Base-by-base conservation (phyloP, 1,140 invertebrate genomes). In the Drosophila ercepeae region DNA sequence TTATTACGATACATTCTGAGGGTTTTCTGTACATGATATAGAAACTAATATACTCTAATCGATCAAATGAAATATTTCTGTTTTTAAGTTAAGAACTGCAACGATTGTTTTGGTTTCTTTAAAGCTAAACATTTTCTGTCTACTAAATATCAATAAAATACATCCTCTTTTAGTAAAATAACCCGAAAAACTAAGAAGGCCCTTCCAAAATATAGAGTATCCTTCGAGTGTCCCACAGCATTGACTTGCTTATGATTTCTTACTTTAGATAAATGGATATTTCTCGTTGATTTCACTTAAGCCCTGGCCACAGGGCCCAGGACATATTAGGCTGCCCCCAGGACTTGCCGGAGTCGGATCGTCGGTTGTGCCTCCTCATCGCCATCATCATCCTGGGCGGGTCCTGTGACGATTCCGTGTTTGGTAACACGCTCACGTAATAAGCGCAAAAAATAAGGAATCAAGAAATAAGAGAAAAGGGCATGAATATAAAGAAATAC, bases 271-370 rank as follows among this genome's bases (percentile, higher is more conserved):
- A 67, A 67, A 67, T 60, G 60, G 45, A 65, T 60, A 68, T 69
- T 86, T 71, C 76, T 68, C 46, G 82, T 77, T 86, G 81, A 86
- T 86, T 78, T 86, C 82, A 86, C 82, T 86, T 86, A 78, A 78
- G 74, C 45, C 11, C 48, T 67, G 73, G 58, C 59, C 64, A 48
- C 83, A 72, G 49, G 45, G 45, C 71, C 81, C 77, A 45, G 60
- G 77, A 88, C 82, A 81, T 75, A 82, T 88, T 88, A 86, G 81
- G 53, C 59, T 21, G 48, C 13, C 53, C 57, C 42, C 18, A 49
- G 50, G 48, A 63, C 54, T 46, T 42, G 45, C 36, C 6, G 36
- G 36, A 39, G 14, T 41, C 70, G 75, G 59, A 57, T 25, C 36
- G 16, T 29, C 32, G 42, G 65, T 68, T 72, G 48, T 84, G 73